These are phyloP conservation scores for Neostethus bicornis DNA, from an alignment of 2,797 vertebrate species.

Conservation along the genomic window DNA sequence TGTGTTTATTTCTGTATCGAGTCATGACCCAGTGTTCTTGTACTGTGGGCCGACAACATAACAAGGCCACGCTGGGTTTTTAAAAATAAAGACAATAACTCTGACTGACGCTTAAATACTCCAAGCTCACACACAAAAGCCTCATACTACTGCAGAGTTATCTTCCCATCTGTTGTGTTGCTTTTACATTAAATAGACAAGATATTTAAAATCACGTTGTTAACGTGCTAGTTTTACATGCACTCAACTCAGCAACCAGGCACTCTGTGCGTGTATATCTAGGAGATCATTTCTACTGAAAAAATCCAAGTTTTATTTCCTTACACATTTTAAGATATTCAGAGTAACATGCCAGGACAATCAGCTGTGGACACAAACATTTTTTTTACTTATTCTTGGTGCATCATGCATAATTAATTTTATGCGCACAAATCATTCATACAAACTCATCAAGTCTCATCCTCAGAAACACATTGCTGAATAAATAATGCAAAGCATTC, in stretches of 20 bases:
- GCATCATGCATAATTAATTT: slow-evolving; percentile 62
- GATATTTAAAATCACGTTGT: slow-evolving; percentile 6
- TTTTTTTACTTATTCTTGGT: slow-evolving; percentile 35
- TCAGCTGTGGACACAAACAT: slow-evolving; percentile 15
- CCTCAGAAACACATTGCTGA: slow-evolving; percentile 49
- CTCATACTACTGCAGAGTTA: slow-evolving; percentile 20
- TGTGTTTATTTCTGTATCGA: slow-evolving; percentile 40
- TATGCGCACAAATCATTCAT: slow-evolving; percentile 57
- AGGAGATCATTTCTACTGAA: slow-evolving; percentile 18
- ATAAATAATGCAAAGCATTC: slow-evolving; percentile 64
- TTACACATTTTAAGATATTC: slow-evolving; percentile 22
- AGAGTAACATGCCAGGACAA: slow-evolving; percentile 32
- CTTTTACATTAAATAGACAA: slow-evolving; percentile 15
- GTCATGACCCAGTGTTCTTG: slow-evolving; percentile 34
- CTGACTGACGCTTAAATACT: slow-evolving; percentile 50
- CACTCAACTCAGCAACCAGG: background rate
- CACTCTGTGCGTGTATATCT: slow-evolving; percentile 3
- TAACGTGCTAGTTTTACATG: too few species aligned
- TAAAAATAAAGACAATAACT: slow-evolving; percentile 43
- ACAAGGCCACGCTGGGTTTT: slow-evolving; percentile 15
- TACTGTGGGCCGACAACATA: slow-evolving; percentile 15
- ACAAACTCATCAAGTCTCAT: slow-evolving; percentile 48
- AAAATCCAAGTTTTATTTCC: background rate
- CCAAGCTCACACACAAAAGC: slow-evolving; percentile 18
- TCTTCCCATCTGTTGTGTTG: slow-evolving; percentile 56